Evolutionary conservation across 1,140 invertebrate species (phyloP), one percentile per base, ranked within the genome.

Genomic region (Drosophila quadrilineata): DNA sequence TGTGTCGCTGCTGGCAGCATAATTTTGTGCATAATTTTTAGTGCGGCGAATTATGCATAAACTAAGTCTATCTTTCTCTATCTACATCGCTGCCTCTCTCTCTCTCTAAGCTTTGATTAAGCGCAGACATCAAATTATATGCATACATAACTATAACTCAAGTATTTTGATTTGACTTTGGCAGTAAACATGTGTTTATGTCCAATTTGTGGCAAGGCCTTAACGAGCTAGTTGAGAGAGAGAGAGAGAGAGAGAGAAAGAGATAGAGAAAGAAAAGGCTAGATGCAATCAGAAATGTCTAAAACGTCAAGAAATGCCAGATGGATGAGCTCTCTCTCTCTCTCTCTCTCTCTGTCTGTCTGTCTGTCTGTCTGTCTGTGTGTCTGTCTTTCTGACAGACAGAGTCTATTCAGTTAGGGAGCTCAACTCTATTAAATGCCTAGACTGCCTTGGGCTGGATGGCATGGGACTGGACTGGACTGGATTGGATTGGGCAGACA

Each of bases 131-230:
- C 12, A 65, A 58, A 57, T 63, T 66, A 53, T n/a, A n/a, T n/a
- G n/a, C n/a, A n/a, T n/a, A n/a, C n/a, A n/a, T n/a, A n/a, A n/a
- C n/a, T n/a, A n/a, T n/a, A n/a, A n/a, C n/a, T n/a, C n/a, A n/a
- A n/a, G n/a, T n/a, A 17, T 12, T 31, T 48, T 46, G 71, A 65
- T 54, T 66, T 53, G 43, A 48, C 50, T 56, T 26, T 21, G 38
- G 21, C 67, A 52, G 48, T 74, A 72, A 67, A 52, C 60, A 76
- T 68, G 53, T 67, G 75, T 76, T 74, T 70, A 79, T 79, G 38
- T 56, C 53, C 59, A 73, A 70, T 70, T 74, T 72, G 68, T 62
- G 71, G 66, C 46, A 45, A 36, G 29, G 10, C 52, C 19, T 33
- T 54, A 56, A 59, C 56, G 36, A 45, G 40, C 12, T 24, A 9